Evolutionary conservation across 2,888 invertebrate species (phyloP), one percentile per base, ranked within the genome.

Genomic region (Eristalis tenax): DNA sequence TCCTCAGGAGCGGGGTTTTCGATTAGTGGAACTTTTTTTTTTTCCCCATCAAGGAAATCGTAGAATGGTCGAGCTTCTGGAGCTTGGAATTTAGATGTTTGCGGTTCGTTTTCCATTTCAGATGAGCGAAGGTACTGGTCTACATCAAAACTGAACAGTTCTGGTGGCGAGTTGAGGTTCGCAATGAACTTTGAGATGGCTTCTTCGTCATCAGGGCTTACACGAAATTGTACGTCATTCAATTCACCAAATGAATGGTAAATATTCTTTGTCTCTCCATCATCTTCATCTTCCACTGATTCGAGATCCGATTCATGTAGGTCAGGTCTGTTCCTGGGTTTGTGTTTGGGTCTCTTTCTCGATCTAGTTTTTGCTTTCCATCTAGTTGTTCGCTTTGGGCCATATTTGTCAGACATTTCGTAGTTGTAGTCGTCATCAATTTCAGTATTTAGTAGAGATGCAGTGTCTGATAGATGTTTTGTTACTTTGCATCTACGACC

Each of bases 111-210:
- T 4, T 63, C n/a, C n/a, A 38, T 18, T 18, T 78, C 35, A 13
- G 74, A 70, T 2, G 88, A 83, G 15, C 87, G 82, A 0, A 90
- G 70, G 69, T 77, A 90, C 61, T 89, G 87, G 18, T 90, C 89
- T 4, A 89, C 88, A 66, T 90, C 89, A 26, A 90, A 90, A 68
- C 74, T 88, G 43, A 90, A 90, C 0, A 89, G 35, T 77, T 90
- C 89, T 18, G 89, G 89, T n/a, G 89, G 89, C 26, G 88, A 77
- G 57, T 89, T 89, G 0, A 90, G 66, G 74, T 86, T 88, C 64
- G 85, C 68, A 18, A 90, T 88, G 79, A 90, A 90, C 10, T 71
- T 89, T 5, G 89, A 78, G 61, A 89, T 89, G 15, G 83, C 89
- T 66, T 89, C 85, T 64, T 89, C 89, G 40, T 89, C 89, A 13